Percentiles rank a stretch among this genome's conserved stretches.
Evolutionary conservation across 2,797 vertebrate genomes (phyloP).

Genomic region (Scolopax rusticola): DNA sequence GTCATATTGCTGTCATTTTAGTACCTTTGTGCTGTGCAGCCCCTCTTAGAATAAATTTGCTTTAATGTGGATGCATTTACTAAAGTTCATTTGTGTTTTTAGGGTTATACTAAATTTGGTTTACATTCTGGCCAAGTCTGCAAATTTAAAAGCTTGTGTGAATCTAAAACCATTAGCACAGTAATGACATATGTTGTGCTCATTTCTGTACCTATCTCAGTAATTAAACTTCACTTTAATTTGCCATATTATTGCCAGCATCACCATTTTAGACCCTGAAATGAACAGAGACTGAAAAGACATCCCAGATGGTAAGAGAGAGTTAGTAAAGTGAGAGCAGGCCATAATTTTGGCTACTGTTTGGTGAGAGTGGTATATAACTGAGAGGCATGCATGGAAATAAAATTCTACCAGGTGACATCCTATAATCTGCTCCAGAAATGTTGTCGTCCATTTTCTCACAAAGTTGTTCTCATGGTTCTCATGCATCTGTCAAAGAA

Average conservation of each 20-base stretch:
- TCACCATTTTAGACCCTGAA: neutral
- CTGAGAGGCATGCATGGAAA: neutral
- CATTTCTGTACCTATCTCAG: neutral
- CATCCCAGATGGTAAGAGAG: neutral
- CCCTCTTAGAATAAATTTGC: conserved; percentile 47
- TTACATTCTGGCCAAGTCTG: conserved; percentile 39
- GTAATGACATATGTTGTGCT: neutral
- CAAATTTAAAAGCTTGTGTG: conserved; percentile 17
- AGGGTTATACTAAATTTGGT: conserved; percentile 2
- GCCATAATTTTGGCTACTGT: neutral
- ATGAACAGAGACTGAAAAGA: neutral
- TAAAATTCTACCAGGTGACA: neutral
- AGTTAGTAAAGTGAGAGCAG: neutral
- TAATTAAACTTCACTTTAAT: conserved; percentile 6
- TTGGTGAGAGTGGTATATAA: neutral
- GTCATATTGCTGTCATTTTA: conserved; percentile 58
- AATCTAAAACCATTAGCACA: neutral
- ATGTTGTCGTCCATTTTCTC: neutral
- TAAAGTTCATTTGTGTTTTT: conserved; percentile 14
- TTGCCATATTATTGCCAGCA: neutral
- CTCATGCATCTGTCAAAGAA: neutral
- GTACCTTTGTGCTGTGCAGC: conserved; percentile 14
- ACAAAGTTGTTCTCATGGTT: neutral
- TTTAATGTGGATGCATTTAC: conserved; percentile 14
- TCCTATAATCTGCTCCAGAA: neutral